Conservation (phyloP, 2,797 vertebrate genomes). For the Danio jaintianensis region DNA sequence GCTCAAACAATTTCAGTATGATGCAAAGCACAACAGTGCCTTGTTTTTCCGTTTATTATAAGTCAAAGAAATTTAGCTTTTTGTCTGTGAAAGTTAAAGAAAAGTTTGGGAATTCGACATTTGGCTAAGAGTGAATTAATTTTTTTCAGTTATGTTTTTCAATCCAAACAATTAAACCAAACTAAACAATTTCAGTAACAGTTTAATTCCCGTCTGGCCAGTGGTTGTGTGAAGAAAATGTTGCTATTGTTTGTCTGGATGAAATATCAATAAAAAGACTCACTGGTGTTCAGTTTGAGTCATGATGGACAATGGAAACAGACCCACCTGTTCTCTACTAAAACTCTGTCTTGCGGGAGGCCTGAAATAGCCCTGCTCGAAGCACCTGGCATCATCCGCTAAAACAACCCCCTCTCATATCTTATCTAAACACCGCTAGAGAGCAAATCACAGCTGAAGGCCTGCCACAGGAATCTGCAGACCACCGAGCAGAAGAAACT, state of each 20-base stretch:
- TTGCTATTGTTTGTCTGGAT: constrained; percentile 12
- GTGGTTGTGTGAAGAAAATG: not conserved
- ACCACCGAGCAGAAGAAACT: not conserved
- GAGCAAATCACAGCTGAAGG: constrained; percentile 23
- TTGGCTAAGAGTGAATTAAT: too few relatives aligned
- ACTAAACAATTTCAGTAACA: too few relatives aligned
- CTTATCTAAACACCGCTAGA: constrained; percentile 49
- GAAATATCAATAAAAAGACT: constrained; percentile 37
- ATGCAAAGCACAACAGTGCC: too few relatives aligned
- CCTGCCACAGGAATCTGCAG: constrained; percentile 12
- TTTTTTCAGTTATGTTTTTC: too few relatives aligned
- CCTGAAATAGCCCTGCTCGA: constrained; percentile 58
- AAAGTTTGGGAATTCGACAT: too few relatives aligned
- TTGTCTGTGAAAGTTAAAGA: too few relatives aligned
- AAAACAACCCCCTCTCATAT: constrained; percentile 38
- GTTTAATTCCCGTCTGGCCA: too few relatives aligned
- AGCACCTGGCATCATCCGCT: constrained; percentile 32
- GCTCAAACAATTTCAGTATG: too few relatives aligned
- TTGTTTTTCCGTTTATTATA: too few relatives aligned
- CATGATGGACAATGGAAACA: constrained; percentile 52
- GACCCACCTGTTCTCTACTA: constrained; percentile 54
- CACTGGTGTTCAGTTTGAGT: constrained; percentile 19
- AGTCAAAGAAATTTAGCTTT: too few relatives aligned
- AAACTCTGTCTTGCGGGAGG: constrained; percentile 33
- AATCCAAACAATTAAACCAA: too few relatives aligned